phyloP scores from a whole-genome alignment of 2,888 invertebrate species.

The Drosophila putrida region DNA sequence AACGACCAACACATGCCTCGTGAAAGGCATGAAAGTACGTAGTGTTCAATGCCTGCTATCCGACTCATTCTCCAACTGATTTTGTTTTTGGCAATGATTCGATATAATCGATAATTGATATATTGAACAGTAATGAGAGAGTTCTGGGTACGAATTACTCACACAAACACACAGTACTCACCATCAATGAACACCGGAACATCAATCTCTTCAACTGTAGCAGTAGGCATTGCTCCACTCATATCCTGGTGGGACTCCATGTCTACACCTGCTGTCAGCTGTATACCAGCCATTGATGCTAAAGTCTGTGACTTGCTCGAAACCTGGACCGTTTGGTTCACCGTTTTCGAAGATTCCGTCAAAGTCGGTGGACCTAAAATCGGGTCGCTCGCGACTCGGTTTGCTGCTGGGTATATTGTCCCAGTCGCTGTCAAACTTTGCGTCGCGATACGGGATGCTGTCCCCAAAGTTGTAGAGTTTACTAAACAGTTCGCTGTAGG shows the following conservation, averaged over 20 bases:
- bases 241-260: slow-evolving; percentile 79
- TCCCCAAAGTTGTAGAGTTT: slow-evolving; percentile 59
- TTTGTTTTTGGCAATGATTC: slow-evolving; percentile 11
- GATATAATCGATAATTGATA: slow-evolving; percentile 8
- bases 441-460: slow-evolving; percentile 61
- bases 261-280: slow-evolving; percentile 83
- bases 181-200: slow-evolving; percentile 85
- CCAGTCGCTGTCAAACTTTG: slow-evolving; percentile 51
- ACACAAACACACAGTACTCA: slow-evolving; percentile 84
- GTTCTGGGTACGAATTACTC: slow-evolving; percentile 74
- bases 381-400: slow-evolving; percentile 45
- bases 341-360: slow-evolving; percentile 29
- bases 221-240: slow-evolving; percentile 85
- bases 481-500: slow-evolving; percentile 59
- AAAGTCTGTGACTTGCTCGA: slow-evolving; percentile 70
- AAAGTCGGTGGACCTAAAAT: slow-evolving; percentile 48
- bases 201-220: slow-evolving; percentile 85
- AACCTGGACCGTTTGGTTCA: slow-evolving; percentile 75
- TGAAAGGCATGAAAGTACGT: slow-evolving; percentile 3
- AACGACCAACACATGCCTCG: slow-evolving; percentile 9
- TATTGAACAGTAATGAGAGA: slow-evolving; percentile 75
- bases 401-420: slow-evolving; percentile 56
- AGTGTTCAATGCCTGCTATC: slow-evolving; percentile 67
- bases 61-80: slow-evolving; percentile 77
- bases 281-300: slow-evolving; percentile 83